Evolutionary conservation across 2,888 invertebrate genomes (phyloP).

Genomic region (Hartigia nigra): DNA sequence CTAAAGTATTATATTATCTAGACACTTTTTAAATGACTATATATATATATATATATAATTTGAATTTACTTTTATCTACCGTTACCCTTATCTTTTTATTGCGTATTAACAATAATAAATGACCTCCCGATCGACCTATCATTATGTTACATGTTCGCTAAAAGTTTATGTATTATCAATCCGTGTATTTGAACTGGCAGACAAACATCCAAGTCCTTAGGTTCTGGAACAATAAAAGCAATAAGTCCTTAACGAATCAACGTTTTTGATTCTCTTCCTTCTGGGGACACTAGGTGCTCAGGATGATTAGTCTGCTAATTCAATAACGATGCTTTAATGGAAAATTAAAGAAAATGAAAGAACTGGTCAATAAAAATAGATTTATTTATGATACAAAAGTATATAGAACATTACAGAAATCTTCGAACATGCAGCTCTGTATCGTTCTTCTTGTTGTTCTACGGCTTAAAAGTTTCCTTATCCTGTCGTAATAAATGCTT

Average conservation of each 20-base stretch:
- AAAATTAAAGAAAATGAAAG: neutral
- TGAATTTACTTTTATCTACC: neutral
- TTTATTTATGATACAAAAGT: neutral
- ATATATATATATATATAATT: conserved; percentile 17
- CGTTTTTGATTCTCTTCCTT: neutral
- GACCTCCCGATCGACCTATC: neutral
- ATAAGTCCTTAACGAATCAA: neutral
- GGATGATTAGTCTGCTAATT: neutral
- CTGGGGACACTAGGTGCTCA: neutral
- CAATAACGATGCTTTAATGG: neutral
- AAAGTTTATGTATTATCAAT: neutral
- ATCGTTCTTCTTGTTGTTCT: neutral
- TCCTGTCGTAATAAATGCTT: neutral
- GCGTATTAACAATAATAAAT: neutral
- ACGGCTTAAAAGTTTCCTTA: neutral
- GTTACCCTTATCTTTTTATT: neutral
- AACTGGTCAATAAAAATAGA: neutral
- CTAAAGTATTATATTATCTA: neutral
- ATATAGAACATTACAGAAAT: neutral
- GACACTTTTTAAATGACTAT: neutral
- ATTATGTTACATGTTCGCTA: neutral
- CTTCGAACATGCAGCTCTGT: neutral
- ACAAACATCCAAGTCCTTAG: neutral
- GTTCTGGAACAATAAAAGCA: neutral
- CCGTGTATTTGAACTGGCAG: neutral